Percentiles rank a stretch among this genome's conserved stretches.
phyloP scores from a whole-genome alignment of 92 coral and sea anemone species.

The Muricea muricata region DNA sequence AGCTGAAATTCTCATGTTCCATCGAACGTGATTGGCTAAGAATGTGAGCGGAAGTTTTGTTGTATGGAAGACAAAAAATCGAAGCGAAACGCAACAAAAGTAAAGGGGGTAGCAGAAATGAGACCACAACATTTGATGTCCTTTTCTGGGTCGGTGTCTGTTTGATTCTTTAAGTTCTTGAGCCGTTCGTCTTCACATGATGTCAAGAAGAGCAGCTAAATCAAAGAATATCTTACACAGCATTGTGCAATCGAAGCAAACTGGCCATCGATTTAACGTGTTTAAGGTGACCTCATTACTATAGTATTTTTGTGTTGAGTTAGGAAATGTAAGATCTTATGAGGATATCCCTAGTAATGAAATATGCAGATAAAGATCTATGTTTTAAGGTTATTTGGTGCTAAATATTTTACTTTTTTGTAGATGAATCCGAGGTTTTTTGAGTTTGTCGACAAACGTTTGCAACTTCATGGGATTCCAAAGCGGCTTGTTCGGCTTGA shows the following conservation, averaged over 20 bases:
- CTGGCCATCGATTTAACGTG: conserved; percentile 2
- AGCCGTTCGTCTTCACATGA: not conserved
- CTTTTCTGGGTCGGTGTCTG: not conserved
- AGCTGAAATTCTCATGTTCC: not conserved
- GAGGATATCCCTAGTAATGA: not conserved
- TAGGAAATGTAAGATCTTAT: not conserved
- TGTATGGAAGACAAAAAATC: not conserved
- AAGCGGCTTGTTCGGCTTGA: conserved; percentile 71
- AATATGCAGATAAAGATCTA: not conserved
- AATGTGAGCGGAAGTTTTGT: not conserved
- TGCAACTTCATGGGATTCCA: conserved; percentile 80
- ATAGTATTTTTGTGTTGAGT: not conserved
- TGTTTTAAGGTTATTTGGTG: not conserved
- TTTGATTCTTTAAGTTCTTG: not conserved
- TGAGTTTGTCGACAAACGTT: conserved; percentile 78
- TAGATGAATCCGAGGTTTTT: conserved; percentile 82
- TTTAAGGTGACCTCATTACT: conserved; percentile 6
- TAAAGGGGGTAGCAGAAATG: not conserved
- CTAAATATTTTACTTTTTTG: not conserved
- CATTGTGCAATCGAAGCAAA: conserved; percentile 14
- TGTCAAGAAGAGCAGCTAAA: conserved; percentile 5
- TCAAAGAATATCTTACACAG: conserved; percentile 2
- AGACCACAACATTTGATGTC: not conserved
- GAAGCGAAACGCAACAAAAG: not conserved
- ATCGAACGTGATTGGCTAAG: not conserved